A percentile compares a stretch with the other conserved stretches of the same genome.
Conservation (phyloP, 1,140 invertebrate species). For the Bursaphelenchus mucronatus region DNA sequence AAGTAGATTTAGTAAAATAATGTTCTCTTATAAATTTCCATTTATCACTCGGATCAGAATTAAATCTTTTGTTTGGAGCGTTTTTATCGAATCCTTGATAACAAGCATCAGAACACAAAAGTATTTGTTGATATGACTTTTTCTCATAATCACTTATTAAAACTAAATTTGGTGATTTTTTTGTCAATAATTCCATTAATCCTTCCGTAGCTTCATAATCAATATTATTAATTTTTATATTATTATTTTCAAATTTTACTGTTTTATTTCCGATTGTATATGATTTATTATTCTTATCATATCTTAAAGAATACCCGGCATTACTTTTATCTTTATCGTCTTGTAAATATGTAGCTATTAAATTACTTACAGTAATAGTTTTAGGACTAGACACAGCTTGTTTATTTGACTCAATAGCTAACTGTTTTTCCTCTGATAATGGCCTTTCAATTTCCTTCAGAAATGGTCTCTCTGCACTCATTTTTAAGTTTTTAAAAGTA, state of each 20-base stretch:
- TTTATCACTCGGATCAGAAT: too few relatives aligned
- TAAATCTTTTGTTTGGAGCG: too few relatives aligned
- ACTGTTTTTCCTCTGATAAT: constrained; percentile 13
- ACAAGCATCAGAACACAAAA: constrained; percentile 29
- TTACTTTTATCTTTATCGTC: constrained; percentile 31
- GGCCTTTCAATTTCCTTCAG: too few relatives aligned
- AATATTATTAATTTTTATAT: constrained; percentile 23
- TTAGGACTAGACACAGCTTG: constrained; percentile 4
- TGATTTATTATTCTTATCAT: constrained; percentile 17
- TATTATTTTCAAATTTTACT: constrained; percentile 29
- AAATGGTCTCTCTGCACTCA: too few relatives aligned
- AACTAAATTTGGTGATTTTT: constrained; percentile 32
- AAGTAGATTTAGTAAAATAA: constrained; percentile 27
- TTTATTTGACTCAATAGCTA: constrained; percentile 1
- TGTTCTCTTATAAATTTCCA: too few relatives aligned
- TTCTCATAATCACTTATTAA: constrained; percentile 34
- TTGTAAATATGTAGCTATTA: constrained; percentile 35
- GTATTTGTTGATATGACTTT: constrained; percentile 32
- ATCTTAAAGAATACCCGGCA: constrained; percentile 37
- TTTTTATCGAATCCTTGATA: constrained; percentile 32
- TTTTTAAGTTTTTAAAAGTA: constrained; percentile 27
- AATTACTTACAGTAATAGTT: constrained; percentile 20
- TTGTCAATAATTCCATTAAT: constrained; percentile 35
- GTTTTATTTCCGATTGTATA: constrained; percentile 37
- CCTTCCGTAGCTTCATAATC: constrained; percentile 27